phyloP scores from a whole-genome alignment of 2,113 vertebrate genomes.

The Bubo bubo region DNA sequence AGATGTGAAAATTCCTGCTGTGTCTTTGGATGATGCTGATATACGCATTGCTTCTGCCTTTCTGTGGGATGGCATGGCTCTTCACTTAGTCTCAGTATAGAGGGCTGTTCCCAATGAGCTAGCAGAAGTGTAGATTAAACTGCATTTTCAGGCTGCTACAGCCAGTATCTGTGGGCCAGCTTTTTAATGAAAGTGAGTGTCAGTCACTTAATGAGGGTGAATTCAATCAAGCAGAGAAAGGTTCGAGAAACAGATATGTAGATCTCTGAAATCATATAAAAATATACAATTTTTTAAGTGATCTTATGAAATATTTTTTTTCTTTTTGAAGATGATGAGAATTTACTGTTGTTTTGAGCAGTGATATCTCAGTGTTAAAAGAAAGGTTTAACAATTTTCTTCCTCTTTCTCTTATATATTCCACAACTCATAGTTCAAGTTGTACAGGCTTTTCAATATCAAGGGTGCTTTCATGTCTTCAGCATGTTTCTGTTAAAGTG shows the following conservation, averaged over 20 bases:
- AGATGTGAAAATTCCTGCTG: neutral
- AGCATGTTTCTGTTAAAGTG: neutral
- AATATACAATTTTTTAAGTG: accelerated
- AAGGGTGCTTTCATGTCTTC: neutral
- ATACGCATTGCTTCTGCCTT: neutral
- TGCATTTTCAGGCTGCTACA: neutral
- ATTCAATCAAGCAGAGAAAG: neutral
- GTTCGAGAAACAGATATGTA: neutral
- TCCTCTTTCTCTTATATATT: neutral
- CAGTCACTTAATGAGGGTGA: neutral
- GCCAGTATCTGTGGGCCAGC: neutral
- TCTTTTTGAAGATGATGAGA: neutral
- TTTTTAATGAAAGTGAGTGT: neutral
- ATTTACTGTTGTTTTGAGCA: neutral
- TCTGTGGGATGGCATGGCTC: neutral
- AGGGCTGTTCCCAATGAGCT: neutral
- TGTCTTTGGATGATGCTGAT: neutral
- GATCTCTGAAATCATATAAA: neutral
- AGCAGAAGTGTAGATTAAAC: neutral
- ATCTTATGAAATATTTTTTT: neutral
- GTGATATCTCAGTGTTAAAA: neutral
- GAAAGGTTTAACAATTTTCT: neutral
- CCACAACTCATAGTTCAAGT: neutral
- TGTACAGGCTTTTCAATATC: neutral
- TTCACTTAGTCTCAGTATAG: neutral